A percentile compares a stretch with the other conserved stretches of the same genome.
These are phyloP conservation scores for Gymnothorax reevesii DNA, from an alignment of 2,797 vertebrate genomes.

Conservation along the genomic window DNA sequence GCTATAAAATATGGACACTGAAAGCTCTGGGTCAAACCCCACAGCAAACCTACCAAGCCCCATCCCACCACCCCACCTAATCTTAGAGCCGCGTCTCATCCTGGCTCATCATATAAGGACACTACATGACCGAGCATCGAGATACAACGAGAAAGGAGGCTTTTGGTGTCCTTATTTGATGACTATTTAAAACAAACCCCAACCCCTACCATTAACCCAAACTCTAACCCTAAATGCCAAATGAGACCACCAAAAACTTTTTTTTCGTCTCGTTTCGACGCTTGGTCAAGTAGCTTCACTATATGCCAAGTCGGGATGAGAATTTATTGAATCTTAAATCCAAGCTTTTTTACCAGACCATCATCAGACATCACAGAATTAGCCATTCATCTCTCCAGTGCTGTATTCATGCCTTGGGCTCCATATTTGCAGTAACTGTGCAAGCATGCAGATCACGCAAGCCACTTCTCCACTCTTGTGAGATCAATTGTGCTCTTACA, in stretches of 20 bases:
- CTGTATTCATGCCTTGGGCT: background rate
- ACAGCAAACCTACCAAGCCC: background rate
- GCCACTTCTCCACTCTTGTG: background rate
- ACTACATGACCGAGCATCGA: too few relatives aligned
- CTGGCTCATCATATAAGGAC: too few relatives aligned
- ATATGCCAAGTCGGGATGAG: too few relatives aligned
- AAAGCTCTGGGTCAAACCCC: background rate
- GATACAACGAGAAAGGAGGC: too few relatives aligned
- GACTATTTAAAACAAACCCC: too few relatives aligned
- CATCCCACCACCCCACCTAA: background rate
- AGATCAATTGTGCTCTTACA: background rate
- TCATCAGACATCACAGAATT: conserved; percentile 1
- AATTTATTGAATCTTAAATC: background rate
- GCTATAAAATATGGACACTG: background rate
- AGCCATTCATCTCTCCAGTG: background rate
- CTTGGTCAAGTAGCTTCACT: too few relatives aligned
- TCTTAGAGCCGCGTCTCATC: background rate
- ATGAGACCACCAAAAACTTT: too few relatives aligned
- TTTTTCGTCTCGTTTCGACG: too few relatives aligned
- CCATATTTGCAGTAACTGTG: background rate
- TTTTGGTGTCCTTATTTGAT: too few relatives aligned
- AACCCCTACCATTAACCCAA: too few relatives aligned
- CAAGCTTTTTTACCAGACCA: background rate
- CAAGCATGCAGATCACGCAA: background rate
- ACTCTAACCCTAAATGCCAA: too few relatives aligned